Evolutionary conservation across 1,140 invertebrate genomes (phyloP).

Genomic region (Apis mellifera): Amel_HAv3.1 CM009939.2:3032501-3033000

Average conservation of each 20-base stretch:
- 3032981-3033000: slow-evolving; percentile 49
- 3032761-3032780: slow-evolving; percentile 91
- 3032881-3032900: slow-evolving; percentile 90
- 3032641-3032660: slow-evolving; percentile 13
- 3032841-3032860: slow-evolving; percentile 66
- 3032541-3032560: too few species aligned
- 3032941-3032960: slow-evolving; percentile 86
- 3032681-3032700: slow-evolving; percentile 94
- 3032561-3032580: too few species aligned
- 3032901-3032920: slow-evolving; percentile 93
- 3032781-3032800: slow-evolving; percentile 27
- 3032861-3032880: slow-evolving; percentile 93
- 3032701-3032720: slow-evolving; percentile 92
- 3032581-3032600: too few species aligned
- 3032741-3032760: slow-evolving; percentile 90
- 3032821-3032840: too few species aligned
- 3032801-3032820: background rate
- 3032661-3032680: slow-evolving; percentile 88
- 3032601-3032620: background rate
- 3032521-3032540: too few species aligned
- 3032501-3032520: too few species aligned
- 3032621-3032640: background rate
- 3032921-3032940: slow-evolving; percentile 87
- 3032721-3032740: slow-evolving; percentile 92
- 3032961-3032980: slow-evolving; percentile 73